Percentiles rank a stretch among this genome's conserved stretches.
These are phyloP conservation scores for Vanessa atalanta DNA, from an alignment of 1,140 invertebrate species.

Conservation along the genomic window DNA sequence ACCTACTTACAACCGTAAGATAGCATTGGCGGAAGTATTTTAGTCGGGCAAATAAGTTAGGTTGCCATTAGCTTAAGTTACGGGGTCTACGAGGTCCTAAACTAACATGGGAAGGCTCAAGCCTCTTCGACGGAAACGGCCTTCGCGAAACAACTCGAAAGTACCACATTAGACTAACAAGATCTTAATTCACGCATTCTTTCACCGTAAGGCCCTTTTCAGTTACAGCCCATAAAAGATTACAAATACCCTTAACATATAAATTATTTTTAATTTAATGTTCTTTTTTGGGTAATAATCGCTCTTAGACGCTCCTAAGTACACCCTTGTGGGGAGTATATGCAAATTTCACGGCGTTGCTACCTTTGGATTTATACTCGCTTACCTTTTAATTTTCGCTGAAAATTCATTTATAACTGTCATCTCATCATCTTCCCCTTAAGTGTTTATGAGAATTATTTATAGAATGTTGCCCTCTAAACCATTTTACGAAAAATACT, in stretches of 20 bases:
- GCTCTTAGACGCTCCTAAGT: slow-evolving; percentile 22
- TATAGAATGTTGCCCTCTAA: slow-evolving; percentile 7
- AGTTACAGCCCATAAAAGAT: slow-evolving; percentile 20
- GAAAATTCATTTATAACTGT: slow-evolving; percentile 27
- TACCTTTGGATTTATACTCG: slow-evolving; percentile 22
- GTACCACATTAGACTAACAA: slow-evolving; percentile 44
- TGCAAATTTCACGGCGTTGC: slow-evolving; percentile 25
- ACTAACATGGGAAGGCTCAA: slow-evolving; percentile 47
- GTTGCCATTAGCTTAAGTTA: slow-evolving; percentile 49
- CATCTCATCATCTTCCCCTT: slow-evolving; percentile 22
- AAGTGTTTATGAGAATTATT: slow-evolving; percentile 22
- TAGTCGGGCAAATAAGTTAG: slow-evolving; percentile 41
- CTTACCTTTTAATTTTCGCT: slow-evolving; percentile 20
- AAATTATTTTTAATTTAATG: slow-evolving; percentile 29
- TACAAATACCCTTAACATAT: slow-evolving; percentile 23
- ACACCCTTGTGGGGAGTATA: slow-evolving; percentile 23
- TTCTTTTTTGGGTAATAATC: slow-evolving; percentile 24
- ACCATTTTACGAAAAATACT: slow-evolving; percentile 13
- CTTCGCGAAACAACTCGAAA: slow-evolving; percentile 36
- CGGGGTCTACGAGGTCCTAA: slow-evolving; percentile 46
- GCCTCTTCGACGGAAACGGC: slow-evolving; percentile 37
- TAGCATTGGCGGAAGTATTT: slow-evolving; percentile 38
- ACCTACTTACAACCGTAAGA: slow-evolving; percentile 1
- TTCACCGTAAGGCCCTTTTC: slow-evolving; percentile 22
- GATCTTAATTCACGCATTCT: slow-evolving; percentile 32